phyloP scores from a whole-genome alignment of 1,140 invertebrate genomes.

The Orius laevigatus region DNA sequence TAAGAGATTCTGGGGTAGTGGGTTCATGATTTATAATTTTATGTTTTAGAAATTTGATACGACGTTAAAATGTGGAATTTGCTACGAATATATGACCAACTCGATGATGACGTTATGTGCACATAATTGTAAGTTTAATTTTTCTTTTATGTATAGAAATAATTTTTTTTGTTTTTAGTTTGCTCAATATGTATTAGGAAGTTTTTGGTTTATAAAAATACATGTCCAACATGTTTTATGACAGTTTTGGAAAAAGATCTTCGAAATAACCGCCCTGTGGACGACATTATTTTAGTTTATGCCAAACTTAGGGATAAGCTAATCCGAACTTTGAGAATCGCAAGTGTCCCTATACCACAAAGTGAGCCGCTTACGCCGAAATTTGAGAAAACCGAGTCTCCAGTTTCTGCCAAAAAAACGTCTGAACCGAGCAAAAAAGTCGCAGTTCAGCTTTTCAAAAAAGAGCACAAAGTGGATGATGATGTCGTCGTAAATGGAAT shows the following conservation, averaged over 20 bases:
- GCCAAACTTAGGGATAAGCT: slow-evolving; percentile 25
- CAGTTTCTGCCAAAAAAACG: background rate
- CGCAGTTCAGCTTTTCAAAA: background rate
- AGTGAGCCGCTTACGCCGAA: background rate
- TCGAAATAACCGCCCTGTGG: slow-evolving; percentile 32
- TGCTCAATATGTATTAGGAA: slow-evolving; percentile 39
- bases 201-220: slow-evolving; percentile 33
- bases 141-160: background rate
- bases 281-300: slow-evolving; percentile 22
- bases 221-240: slow-evolving; percentile 36
- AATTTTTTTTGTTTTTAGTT: slow-evolving; percentile 28
- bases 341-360: slow-evolving; percentile 1
- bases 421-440: background rate
- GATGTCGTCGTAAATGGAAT: slow-evolving; percentile 8
- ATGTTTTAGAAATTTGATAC: slow-evolving; percentile 28
- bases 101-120: slow-evolving; percentile 30
- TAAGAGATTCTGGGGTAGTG: too few species aligned
- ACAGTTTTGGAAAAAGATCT: slow-evolving; percentile 33
- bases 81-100: slow-evolving; percentile 31
- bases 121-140: slow-evolving; percentile 30
- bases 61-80: slow-evolving; percentile 29
- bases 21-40: slow-evolving; percentile 9
- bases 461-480: slow-evolving; percentile 1
- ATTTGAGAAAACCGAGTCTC: background rate
- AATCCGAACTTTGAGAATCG: slow-evolving; percentile 17